A percentile compares a stretch with the other conserved stretches of the same genome.
Evolutionary conservation across 2,888 invertebrate genomes (phyloP).

Genomic region (Agrilus biguttatus): DNA sequence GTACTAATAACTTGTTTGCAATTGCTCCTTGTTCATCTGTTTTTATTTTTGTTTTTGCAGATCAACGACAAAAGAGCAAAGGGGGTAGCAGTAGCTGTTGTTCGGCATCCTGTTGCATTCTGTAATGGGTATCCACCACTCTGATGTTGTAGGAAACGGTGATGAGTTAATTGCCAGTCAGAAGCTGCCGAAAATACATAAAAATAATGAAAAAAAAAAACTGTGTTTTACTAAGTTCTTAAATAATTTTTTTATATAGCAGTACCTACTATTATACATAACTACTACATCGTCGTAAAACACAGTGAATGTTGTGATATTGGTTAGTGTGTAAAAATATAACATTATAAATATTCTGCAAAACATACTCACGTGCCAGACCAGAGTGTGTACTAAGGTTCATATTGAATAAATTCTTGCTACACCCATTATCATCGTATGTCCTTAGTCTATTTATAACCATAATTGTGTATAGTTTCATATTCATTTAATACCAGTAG

Average conservation of each 20-base stretch:
- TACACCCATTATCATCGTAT: conserved; percentile 19
- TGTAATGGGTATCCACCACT: conserved; percentile 42
- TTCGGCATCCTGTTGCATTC: conserved; percentile 84
- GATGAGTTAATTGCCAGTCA: conserved; percentile 5
- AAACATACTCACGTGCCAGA: conserved; percentile 31
- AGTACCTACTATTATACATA: background rate
- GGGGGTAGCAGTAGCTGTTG: conserved; percentile 90
- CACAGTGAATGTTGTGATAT: conserved; percentile 31
- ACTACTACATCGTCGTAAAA: conserved; percentile 7
- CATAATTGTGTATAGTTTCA: conserved; percentile 16
- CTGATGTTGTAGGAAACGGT: conserved; percentile 11
- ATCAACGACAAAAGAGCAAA: conserved; percentile 93
- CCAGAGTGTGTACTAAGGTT: conserved; percentile 22
- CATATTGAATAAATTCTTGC: conserved; percentile 14
- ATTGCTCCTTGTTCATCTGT: background rate
- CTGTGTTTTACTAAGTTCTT: background rate
- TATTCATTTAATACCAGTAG: conserved; percentile 6
- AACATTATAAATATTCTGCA: conserved; percentile 13
- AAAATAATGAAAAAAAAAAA: background rate
- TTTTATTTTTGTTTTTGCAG: conserved; percentile 42
- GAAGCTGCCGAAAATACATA: background rate
- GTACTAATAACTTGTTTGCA: background rate
- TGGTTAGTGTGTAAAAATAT: conserved; percentile 28
- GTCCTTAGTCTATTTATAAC: conserved; percentile 24
- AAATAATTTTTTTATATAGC: conserved; percentile 4